Base-by-base conservation (phyloP, 1,140 invertebrate species). In the Drosophila kanapiae region DNA sequence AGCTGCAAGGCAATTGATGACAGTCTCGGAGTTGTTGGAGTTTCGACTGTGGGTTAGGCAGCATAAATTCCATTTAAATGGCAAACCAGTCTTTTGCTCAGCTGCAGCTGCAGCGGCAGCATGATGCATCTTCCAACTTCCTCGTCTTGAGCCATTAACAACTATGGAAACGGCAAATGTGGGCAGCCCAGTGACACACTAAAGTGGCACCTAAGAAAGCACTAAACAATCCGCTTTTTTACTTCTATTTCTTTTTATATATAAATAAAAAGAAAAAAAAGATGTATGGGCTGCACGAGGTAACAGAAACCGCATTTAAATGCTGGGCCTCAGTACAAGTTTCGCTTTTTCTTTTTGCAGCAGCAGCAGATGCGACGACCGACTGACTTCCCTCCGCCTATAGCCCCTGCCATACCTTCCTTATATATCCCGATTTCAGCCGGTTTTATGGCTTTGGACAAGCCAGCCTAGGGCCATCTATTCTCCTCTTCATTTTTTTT, bases 51-150 rank as follows among this genome's bases (percentile, higher is more conserved):
- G 60, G 84, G 84, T 60, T 80, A 77, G 80, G 80, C 81, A 78
- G 85, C 80, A 81, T 90, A 78, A 84, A 88, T 88, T 88, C 84
- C 84, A 90, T 78, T 88, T 88, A 88, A 90, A 88, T 88, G 84
- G 81, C 84, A 88, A 78, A 49, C 62, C 72, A 81, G 71, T 53
- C 74, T 57, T 64, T 23, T 23, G 3, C 64, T 56, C 75, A 67
- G 56, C 68, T 69, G 49, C 64, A 57, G 29, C 63, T 65, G 33
- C 56, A 75, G 65, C 56, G 60, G 47, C 56, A 75, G 51, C 27
- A 40, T 62, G 62, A 58, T 68, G 80, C 82, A 87, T 86, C 83
- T 80, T 76, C 70, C 65, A 60, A 33, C 49, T 51, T 51, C 69
- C 70, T 62, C 64, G 35, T 72, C 43, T 63, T 68, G 61, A 49